phyloP scores from a whole-genome alignment of 1,140 invertebrate species.

The Drosophila baimaii region DNA sequence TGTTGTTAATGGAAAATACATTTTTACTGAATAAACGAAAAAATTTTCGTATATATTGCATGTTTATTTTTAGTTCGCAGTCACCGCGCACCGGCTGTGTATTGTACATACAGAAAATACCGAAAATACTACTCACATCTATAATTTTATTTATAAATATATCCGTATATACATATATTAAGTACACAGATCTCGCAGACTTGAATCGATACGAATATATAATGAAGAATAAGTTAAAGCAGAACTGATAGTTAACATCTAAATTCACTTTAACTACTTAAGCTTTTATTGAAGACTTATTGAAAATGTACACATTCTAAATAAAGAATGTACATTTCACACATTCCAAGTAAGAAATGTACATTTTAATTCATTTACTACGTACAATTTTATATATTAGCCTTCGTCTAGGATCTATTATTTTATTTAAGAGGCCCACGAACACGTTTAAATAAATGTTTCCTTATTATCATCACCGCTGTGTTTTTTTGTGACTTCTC shows the following conservation, averaged over 20 bases:
- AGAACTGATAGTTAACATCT: not conserved
- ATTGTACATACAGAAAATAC: constrained; percentile 27
- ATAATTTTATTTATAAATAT: constrained; percentile 33
- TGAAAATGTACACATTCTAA: not conserved
- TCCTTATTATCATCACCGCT: not conserved
- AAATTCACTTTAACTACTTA: not conserved
- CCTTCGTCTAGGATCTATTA: not conserved
- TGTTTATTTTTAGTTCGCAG: constrained; percentile 74
- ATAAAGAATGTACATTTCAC: not conserved
- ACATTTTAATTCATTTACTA: not conserved
- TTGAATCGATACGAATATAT: constrained; percentile 1
- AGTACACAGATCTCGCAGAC: constrained; percentile 23
- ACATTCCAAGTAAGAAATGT: not conserved
- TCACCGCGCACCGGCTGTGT: constrained; percentile 43
- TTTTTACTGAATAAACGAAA: constrained; percentile 57
- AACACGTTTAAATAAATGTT: not conserved
- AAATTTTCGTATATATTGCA: constrained; percentile 60
- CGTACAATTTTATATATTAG: not conserved
- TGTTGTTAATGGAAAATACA: constrained; percentile 63
- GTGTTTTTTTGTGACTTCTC: not conserved
- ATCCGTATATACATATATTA: constrained; percentile 16
- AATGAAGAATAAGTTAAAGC: not conserved
- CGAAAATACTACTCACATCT: constrained; percentile 23
- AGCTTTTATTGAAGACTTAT: not conserved
- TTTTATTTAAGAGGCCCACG: not conserved